These are phyloP conservation scores for Gymnodraco acuticeps DNA, from an alignment of 2,797 vertebrate genomes.

Conservation along the genomic window DNA sequence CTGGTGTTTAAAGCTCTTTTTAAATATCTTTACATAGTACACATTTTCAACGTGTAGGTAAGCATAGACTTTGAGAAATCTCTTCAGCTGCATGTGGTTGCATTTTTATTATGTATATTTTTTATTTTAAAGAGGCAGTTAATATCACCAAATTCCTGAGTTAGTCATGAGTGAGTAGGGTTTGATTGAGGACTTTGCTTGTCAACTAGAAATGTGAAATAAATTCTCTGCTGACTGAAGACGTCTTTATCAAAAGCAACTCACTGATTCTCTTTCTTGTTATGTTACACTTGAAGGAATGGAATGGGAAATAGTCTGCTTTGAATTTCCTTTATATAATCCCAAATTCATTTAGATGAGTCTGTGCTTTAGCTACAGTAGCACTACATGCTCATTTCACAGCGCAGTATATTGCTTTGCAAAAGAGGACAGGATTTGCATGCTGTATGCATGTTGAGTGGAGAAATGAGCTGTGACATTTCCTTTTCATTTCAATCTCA, in stretches of 20 bases:
- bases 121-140: constrained; percentile 13
- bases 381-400: constrained; percentile 13
- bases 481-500: constrained; percentile 25
- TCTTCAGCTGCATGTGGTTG: constrained; percentile 40
- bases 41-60: constrained; percentile 32
- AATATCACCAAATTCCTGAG: constrained; percentile 60
- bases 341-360: constrained; percentile 22
- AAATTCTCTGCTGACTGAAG: constrained; percentile 30
- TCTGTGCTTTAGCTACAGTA: not conserved
- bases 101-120: constrained; percentile 15
- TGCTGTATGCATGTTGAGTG: constrained; percentile 6
- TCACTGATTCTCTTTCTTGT: constrained; percentile 1
- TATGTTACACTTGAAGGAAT: constrained; percentile 6
- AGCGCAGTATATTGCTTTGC: constrained; percentile 10
- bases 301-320: constrained; percentile 30
- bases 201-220: constrained; percentile 60
- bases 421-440: constrained; percentile 11
- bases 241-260: constrained; percentile 36
- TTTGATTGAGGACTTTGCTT: constrained; percentile 40
- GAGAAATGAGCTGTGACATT: constrained; percentile 30
- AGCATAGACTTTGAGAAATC: constrained; percentile 41
- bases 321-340: constrained; percentile 38
- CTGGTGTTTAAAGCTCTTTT: constrained; percentile 53
- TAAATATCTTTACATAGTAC: constrained; percentile 39
- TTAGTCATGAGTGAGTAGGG: constrained; percentile 35